Conservation (phyloP, 2,888 invertebrate genomes). For the Stenodema calcarata region DNA sequence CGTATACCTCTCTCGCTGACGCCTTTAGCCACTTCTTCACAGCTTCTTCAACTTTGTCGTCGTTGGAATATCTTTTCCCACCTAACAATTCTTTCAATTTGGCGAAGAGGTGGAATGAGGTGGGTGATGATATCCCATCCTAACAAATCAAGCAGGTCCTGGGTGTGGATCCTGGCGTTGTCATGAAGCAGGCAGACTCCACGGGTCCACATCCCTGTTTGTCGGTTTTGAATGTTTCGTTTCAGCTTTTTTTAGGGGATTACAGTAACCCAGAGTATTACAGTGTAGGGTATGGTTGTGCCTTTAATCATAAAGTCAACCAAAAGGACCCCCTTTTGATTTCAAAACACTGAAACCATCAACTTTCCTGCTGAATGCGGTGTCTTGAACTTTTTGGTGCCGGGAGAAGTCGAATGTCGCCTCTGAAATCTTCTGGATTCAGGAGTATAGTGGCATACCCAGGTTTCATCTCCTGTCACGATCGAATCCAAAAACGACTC, state of each 20-base stretch:
- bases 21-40: no score
- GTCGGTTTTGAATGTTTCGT: constrained; percentile 53
- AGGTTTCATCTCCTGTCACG: no score
- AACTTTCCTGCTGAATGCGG: constrained; percentile 53
- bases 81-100: no score
- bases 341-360: constrained; percentile 57
- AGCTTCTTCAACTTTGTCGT: background rate
- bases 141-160: constrained; percentile 38
- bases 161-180: constrained; percentile 51
- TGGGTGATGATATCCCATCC: constrained; percentile 51
- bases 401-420: constrained; percentile 50
- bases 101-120: no score
- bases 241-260: constrained; percentile 48
- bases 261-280: background rate
- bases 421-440: no score
- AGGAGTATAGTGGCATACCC: no score
- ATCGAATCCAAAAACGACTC: no score
- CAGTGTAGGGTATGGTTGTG: background rate
- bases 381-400: constrained; percentile 50
- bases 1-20: background rate
- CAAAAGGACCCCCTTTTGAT: no score
- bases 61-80: constrained; percentile 4
- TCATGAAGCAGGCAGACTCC: no score
- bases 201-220: no score
- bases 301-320: no score